Evolutionary conservation across 2,797 vertebrate species (phyloP), one percentile per base, ranked within the genome.

Genomic region (Ceryle rudis): DNA sequence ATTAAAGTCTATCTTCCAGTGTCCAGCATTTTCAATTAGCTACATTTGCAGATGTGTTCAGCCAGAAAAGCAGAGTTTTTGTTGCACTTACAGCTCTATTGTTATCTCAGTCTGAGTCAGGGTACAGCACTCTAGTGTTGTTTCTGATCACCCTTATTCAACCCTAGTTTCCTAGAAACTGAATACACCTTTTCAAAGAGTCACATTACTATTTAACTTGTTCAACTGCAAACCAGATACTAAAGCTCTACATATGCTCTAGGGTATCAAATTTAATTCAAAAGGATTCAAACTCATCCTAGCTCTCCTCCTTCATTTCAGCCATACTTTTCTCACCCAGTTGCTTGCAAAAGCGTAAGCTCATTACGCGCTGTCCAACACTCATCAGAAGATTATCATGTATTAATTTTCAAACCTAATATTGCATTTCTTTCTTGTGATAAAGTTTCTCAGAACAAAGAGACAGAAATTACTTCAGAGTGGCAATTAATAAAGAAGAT

Each of bases 401-500:
- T 93, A 97, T 98, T 97, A 97, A 94, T 96, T 98, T 96, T 89
- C 93, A 97, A 87, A 80, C 67, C 60, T 90, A 91, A 90, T 96
- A 96, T 70, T 94, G 83, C 91, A 90, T 96, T 97, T 94, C 94
- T n/a, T 82, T 89, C 81, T 96, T 87, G 58, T 95, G 91, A 97
- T 95, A 97, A 97, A 97, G 93, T 97, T 98, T 97, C 97, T 89
- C 94, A 95, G 92, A 97, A 97, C 57, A 73, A 51, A 96, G 82
- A 93, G 94, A 42, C 85, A 74, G 88, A 97, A 94, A 97, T 93
- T 95, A 95, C 58, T 96, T 90, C 96, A 70, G 89, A 96, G 95
- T 90, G 75, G 97, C 89, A 97, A 98, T 97, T 97, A 97, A 87
- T 97, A 97, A 97, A 98, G 97, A 92, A 97, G 97, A 98, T 98